Conservation (phyloP, 1,140 invertebrate genomes). For the Penaeus chinensis region DNA sequence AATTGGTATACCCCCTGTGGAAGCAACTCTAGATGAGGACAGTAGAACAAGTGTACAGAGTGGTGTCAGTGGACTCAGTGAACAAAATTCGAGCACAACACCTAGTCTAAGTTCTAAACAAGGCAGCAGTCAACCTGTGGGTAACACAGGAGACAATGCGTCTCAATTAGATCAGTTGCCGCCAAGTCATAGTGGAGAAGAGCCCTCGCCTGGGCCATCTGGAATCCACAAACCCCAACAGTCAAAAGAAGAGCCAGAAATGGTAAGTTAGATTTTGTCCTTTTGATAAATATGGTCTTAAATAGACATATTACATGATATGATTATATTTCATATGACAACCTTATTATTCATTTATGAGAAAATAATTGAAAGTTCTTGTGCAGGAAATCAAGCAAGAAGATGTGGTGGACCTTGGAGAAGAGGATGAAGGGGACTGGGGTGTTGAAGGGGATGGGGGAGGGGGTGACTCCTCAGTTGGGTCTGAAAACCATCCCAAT, state of each 20-base stretch:
- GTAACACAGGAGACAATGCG: conserved; percentile 27
- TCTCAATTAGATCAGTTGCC: conserved; percentile 27
- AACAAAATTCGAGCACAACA: conserved; percentile 53
- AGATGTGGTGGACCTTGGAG: conserved; percentile 63
- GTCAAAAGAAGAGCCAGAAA: conserved; percentile 62
- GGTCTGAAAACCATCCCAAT: conserved; percentile 61
- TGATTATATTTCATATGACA: background rate
- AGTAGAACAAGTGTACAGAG: conserved; percentile 60
- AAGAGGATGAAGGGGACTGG: conserved; percentile 64
- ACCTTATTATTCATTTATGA: background rate
- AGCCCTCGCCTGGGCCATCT: conserved; percentile 60
- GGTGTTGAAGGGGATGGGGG: conserved; percentile 62
- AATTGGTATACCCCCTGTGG: conserved; percentile 54
- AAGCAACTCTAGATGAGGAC: conserved; percentile 60
- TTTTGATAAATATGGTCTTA: background rate
- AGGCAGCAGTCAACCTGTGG: conserved; percentile 27
- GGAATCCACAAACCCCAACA: conserved; percentile 59
- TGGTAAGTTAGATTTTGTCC: conserved; percentile 53
- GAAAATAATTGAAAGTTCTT: background rate
- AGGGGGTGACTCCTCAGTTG: conserved; percentile 57
- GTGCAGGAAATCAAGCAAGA: conserved; percentile 64
- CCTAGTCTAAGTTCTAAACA: conserved; percentile 55
- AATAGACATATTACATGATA: background rate
- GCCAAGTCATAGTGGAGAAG: conserved; percentile 36
- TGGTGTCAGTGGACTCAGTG: conserved; percentile 56